Base-by-base conservation (phyloP, 2,888 invertebrate species). In the Ornithoptera alexandrae region DNA sequence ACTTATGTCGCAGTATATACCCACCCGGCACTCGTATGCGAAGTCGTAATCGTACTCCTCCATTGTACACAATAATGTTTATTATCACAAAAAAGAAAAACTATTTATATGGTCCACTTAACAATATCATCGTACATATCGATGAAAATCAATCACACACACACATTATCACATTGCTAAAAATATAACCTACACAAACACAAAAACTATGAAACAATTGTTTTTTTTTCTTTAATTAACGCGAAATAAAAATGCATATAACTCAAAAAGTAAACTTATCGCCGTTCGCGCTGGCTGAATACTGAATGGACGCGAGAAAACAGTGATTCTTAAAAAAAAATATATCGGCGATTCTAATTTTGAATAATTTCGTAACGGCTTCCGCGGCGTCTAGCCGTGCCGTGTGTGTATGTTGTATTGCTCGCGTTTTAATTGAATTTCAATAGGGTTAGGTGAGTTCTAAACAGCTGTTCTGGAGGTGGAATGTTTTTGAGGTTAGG, bases 21-120 rank as follows among this genome's bases (percentile, higher is more conserved):
- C 85, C 89, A 95, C 94, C 94, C 94, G 93, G 89, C 94, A 94
- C 88, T 95, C 95, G 86, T 93, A 95, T 74, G 94, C 93, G 90
- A 95, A 95, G 87, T 94, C 93, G 88, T 94, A 94, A 80, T 94
- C 94, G 84, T 94, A 93, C 74, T 93, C 92, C 76, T 91, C 92
- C 93, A 93, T 87, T 79, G 80, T 80, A 72, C 72, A 74, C 79
- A 82, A 77, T 77, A 77, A 73, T 76, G 50, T 78, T 72, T 78
- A 74, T 73, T 30, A 70, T 74, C 80, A 79, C 77, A 82, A 84
- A 82, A 84, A 81, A 77, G 78, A 62, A 74, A 30, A 30, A 30
- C 30, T 80, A 81, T 82, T 81, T 74, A 77, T 72, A 77, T 73
- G 74, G 74, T 79, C 79, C 83, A 85, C 82, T 81, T 77, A 81